A percentile compares a stretch with the other conserved stretches of the same genome.
These are phyloP conservation scores for Pungitius pungitius DNA, from an alignment of 2,113 vertebrate genomes.

Conservation along the genomic window DNA sequence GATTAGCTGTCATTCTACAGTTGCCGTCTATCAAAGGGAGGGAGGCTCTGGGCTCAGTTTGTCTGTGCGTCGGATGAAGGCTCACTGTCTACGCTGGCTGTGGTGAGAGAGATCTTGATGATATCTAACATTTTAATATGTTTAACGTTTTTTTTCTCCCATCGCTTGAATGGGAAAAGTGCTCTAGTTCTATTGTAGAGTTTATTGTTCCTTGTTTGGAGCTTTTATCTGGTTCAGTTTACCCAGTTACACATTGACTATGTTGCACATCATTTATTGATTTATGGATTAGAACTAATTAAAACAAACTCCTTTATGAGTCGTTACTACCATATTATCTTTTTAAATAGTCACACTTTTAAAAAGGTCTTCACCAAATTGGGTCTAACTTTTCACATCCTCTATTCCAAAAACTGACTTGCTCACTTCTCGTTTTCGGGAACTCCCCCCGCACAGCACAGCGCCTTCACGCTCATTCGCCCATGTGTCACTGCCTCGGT, in stretches of 20 bases:
- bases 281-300: background rate
- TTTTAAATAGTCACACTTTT: conserved; percentile 4
- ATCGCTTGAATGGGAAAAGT: background rate
- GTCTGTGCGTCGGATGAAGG: conserved; percentile 38
- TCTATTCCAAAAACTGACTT: background rate
- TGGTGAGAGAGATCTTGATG: conserved; percentile 51
- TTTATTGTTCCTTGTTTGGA: conserved; percentile 1
- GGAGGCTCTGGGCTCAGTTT: conserved; percentile 58
- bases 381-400: background rate
- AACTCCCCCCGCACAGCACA: conserved; percentile 1
- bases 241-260: background rate
- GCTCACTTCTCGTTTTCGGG: background rate
- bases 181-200: background rate
- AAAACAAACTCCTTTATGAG: background rate
- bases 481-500: conserved; percentile 50
- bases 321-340: background rate
- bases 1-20: conserved; percentile 68
- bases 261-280: background rate
- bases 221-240: background rate
- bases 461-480: conserved; percentile 26
- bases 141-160: conserved; percentile 1
- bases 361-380: background rate
- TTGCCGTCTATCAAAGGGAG: conserved; percentile 32
- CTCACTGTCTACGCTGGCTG: conserved; percentile 21
- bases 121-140: background rate